Conservation (phyloP, 2,113 vertebrate species). For the Indicator indicator region DNA sequence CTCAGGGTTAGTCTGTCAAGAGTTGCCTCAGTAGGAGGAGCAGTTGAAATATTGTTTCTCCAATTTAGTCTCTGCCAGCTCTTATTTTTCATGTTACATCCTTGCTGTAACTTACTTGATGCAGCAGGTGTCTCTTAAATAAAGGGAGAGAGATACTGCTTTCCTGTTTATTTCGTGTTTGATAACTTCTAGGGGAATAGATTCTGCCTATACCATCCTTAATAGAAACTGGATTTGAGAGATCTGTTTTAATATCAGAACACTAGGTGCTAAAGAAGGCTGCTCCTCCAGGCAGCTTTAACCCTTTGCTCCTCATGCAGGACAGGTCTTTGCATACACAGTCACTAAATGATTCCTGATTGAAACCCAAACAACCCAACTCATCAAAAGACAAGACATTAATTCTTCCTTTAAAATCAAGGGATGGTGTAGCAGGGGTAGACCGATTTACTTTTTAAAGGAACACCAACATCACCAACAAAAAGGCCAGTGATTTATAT, state of each 20-base stretch:
- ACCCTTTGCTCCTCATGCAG: background rate
- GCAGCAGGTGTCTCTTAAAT: conserved; percentile 54
- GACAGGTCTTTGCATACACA: background rate
- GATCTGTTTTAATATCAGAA: background rate
- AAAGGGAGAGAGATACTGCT: background rate
- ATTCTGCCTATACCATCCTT: background rate
- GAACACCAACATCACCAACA: background rate
- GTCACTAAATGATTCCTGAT: background rate
- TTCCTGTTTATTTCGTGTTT: conserved; percentile 31
- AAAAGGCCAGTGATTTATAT: background rate
- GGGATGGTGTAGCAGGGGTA: rapidly evolving
- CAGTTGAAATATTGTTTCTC: conserved; percentile 22
- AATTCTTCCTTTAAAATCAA: background rate
- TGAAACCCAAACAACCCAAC: background rate
- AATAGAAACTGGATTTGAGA: background rate
- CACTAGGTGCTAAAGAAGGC: background rate
- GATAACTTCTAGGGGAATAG: background rate
- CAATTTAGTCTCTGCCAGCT: conserved; percentile 39
- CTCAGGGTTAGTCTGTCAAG: background rate
- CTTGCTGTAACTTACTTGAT: conserved; percentile 28
- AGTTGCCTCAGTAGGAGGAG: background rate
- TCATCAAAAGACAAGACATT: background rate
- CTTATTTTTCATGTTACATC: conserved; percentile 43
- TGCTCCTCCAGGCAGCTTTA: background rate
- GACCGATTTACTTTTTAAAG: background rate